Evolutionary conservation across 2,797 vertebrate species (phyloP).

Genomic region (Ciconia nigra): DNA sequence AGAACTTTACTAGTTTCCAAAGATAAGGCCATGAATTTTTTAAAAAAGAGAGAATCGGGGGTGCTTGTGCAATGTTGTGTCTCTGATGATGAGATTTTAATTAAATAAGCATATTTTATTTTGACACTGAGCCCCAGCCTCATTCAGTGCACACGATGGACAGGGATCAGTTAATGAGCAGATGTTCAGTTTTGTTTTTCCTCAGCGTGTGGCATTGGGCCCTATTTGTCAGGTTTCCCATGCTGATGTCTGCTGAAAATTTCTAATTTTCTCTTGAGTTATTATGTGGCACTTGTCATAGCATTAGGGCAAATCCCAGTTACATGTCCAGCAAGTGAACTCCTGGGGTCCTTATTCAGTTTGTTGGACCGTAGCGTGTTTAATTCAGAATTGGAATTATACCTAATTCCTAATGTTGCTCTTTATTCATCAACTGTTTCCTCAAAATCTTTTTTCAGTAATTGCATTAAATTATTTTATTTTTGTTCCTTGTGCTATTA

Average conservation of each 20-base stretch:
- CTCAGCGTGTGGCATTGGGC: background rate
- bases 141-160: background rate
- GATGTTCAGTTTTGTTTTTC: slow-evolving; percentile 22
- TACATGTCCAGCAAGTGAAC: background rate
- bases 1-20: background rate
- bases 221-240: background rate
- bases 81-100: background rate
- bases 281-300: background rate
- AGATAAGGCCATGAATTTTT: background rate
- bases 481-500: background rate
- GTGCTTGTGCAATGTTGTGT: background rate
- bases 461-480: background rate
- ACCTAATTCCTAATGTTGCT: background rate
- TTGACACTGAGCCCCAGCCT: background rate
- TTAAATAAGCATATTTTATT: slow-evolving; percentile 2
- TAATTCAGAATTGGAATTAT: background rate
- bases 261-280: slow-evolving; percentile 2
- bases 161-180: slow-evolving; percentile 25
- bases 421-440: background rate
- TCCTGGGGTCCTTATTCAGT: background rate
- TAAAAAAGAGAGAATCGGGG: background rate
- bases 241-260: background rate
- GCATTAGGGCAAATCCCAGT: background rate
- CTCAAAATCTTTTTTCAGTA: background rate
- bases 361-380: rapidly evolving